Evolutionary conservation across 2,113 vertebrate species (phyloP).

Genomic region (Excalfactoria chinensis): DNA sequence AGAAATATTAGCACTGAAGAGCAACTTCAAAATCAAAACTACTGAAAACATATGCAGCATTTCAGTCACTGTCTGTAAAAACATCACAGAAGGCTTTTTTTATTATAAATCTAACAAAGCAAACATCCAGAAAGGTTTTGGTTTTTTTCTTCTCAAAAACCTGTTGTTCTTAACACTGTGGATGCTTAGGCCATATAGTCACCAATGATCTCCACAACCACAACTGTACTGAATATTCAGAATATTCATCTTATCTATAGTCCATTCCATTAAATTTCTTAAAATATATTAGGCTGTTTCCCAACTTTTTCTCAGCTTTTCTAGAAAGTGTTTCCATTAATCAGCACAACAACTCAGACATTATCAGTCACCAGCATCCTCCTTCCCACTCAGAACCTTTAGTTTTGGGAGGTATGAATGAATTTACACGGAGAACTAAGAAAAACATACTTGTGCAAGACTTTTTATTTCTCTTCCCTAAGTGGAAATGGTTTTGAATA

Average conservation of each 20-base stretch:
- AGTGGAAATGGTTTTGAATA: not conserved
- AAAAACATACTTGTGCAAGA: not conserved
- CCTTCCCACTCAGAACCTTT: not conserved
- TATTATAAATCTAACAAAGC: not conserved
- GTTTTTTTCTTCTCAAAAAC: not conserved
- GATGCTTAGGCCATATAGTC: not conserved
- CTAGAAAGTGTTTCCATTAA: not conserved
- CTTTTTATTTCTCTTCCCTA: not conserved
- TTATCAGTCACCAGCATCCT: not conserved
- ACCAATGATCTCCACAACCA: not conserved
- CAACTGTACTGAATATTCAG: not conserved
- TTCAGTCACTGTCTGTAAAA: not conserved
- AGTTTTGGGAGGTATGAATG: not conserved
- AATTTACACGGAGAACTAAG: not conserved
- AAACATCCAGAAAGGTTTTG: not conserved
- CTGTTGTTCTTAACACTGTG: not conserved
- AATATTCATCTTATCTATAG: not conserved
- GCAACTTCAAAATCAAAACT: not conserved
- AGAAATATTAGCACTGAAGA: not conserved
- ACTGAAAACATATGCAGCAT: not conserved
- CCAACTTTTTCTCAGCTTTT: not conserved
- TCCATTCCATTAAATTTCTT: not conserved
- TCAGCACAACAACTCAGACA: not conserved
- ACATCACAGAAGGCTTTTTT: not conserved
- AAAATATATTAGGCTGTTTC: not conserved